phyloP scores from a whole-genome alignment of 2,888 invertebrate species.

The Lasioglossum zephyrum region DNA sequence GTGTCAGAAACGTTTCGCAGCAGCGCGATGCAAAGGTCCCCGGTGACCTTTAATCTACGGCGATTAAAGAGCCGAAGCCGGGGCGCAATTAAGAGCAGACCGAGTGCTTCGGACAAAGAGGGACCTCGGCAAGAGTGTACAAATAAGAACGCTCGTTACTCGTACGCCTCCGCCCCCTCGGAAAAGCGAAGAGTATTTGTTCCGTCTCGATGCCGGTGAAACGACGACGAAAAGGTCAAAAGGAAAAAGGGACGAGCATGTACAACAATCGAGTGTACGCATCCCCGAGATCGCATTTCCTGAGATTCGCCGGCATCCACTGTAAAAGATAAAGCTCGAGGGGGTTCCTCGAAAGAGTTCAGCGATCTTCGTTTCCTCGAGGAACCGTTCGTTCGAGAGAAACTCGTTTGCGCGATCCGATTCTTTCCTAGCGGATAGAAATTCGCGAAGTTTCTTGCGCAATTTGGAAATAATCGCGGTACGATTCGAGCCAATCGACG shows the following conservation, averaged over 20 bases:
- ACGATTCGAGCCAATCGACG: not conserved
- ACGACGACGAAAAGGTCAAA: not conserved
- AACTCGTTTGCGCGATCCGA: not conserved
- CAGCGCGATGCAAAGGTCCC: not conserved
- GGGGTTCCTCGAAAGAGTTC: not conserved
- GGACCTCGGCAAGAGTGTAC: not conserved
- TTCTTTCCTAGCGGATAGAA: not conserved
- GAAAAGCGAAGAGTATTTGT: not conserved
- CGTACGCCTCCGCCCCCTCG: not conserved
- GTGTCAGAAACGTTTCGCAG: not conserved
- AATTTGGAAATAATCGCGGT: not conserved
- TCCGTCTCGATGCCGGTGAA: slow-evolving; percentile 4
- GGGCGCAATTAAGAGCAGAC: slow-evolving; percentile 11
- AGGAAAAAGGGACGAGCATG: not conserved
- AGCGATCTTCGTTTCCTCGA: not conserved
- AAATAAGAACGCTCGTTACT: slow-evolving; percentile 7
- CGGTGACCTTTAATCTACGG: slow-evolving; percentile 11
- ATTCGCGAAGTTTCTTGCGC: not conserved
- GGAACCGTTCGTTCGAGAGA: not conserved
- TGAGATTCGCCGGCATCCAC: too few relatives aligned
- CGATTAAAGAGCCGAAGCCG: slow-evolving; percentile 18
- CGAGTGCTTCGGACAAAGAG: slow-evolving; percentile 12
- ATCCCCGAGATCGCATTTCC: not conserved
- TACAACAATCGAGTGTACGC: not conserved
- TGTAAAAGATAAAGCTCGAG: not conserved